These are phyloP conservation scores for Graptemys geographica DNA, from an alignment of 2,797 vertebrate genomes.

Conservation along the genomic window DNA sequence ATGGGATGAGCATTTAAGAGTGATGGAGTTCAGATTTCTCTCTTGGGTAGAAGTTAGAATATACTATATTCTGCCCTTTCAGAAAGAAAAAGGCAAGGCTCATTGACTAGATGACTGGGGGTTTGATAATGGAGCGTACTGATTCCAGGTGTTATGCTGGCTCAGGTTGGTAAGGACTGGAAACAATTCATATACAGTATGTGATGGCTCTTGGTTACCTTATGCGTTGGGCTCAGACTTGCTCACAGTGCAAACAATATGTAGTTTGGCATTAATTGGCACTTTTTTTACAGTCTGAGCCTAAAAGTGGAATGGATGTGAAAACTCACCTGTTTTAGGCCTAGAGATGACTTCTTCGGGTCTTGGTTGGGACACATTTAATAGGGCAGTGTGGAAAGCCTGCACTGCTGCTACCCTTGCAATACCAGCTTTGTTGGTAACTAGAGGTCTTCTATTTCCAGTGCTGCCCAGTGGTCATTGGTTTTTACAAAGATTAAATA, in stretches of 20 bases:
- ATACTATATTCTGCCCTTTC: not conserved
- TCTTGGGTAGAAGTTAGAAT: not conserved
- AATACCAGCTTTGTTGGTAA: not conserved
- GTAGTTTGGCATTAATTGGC: not conserved
- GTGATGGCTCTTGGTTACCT: not conserved
- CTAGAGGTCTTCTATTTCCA: not conserved
- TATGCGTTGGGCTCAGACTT: not conserved
- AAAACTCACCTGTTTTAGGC: not conserved
- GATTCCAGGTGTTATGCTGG: constrained; percentile 8
- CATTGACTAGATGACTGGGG: not conserved
- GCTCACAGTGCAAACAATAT: not conserved
- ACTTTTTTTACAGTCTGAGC: not conserved
- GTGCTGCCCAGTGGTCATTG: not conserved
- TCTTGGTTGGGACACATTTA: not conserved
- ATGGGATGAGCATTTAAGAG: not conserved
- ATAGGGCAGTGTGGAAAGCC: not conserved
- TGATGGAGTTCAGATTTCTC: not conserved
- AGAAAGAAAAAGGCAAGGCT: not conserved
- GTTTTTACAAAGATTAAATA: not conserved
- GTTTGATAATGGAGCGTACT: not conserved
- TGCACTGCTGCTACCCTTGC: not conserved
- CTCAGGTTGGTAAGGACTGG: not conserved
- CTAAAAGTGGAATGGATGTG: not conserved
- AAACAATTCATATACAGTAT: not conserved
- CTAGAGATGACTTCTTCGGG: not conserved